Evolutionary conservation across 2,113 vertebrate species (phyloP), one percentile per base, ranked within the genome.

Genomic region (Syngnathoides biaculeatus): DNA sequence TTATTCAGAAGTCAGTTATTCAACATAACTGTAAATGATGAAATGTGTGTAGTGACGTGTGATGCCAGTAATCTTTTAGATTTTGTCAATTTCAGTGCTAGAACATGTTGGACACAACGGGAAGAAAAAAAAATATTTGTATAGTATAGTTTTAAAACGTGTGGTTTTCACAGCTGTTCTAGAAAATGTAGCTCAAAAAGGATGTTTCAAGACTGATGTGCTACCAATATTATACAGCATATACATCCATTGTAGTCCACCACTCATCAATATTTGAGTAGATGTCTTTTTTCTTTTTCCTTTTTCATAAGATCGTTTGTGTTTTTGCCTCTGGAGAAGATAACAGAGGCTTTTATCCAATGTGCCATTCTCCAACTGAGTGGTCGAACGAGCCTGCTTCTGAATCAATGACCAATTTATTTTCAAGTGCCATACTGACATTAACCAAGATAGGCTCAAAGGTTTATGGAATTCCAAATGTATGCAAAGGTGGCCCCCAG

Each of bases 401-500:
- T 82, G 76, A 90, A 89, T 89, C 88, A 89, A 88, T 89, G 86
- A 84, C 84, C 86, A 87, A 88, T 90, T 90, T 86, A 85, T 84
- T 89, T 90, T 84, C 80, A 85, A 82, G 85, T 87, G 75, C 81
- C 84, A 78, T 67, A 76, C 84, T 90, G 88, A 90, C 88, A 90
- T 90, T 90, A 84, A 77, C 87, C 84, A 89, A 79, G 77, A 79
- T 74, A 77, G 79, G 70, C 68, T 53, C 71, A 88, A 90, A 90
- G 88, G 88, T 89, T 90, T 88, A 90, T 90, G 73, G 83, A 82
- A 90, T 89, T 88, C 88, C 75, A 85, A 83, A 87, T 80, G 83
- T 88, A 83, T 66, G 77, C 80, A 81, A 75, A 81, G 55, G 58
- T 57, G 39, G 76, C 57, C 61, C 19, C 68, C 78, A 83, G 78